Evolutionary conservation across 2,113 vertebrate species (phyloP), one percentile per base, ranked within the genome.

Genomic region (Cairina moschata): DNA sequence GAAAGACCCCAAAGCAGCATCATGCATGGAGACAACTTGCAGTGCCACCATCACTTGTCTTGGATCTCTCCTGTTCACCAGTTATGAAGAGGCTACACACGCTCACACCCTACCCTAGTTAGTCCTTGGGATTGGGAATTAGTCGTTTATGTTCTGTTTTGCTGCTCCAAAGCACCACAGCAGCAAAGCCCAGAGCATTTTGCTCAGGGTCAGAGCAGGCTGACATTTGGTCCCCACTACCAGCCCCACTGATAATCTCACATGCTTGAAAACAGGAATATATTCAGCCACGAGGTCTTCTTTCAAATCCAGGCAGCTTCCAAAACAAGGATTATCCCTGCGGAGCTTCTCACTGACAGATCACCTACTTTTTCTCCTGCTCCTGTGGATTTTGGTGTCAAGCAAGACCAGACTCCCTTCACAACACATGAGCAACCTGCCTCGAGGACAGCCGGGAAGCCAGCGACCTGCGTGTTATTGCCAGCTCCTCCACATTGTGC

Each of bases 21-120:
- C 32, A 32, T n/a, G 11, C 0, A 1, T 17, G 29, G 46, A 29
- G 32, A 14, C 36, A 52, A 17, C 40, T 2, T 12, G 9, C 8
- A 42, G 23, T 59, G 46, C 25, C 34, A 22, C 29, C 40, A 29
- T 17, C 60, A 13, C 71, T 84, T 29, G 38, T 23, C 48, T 74
- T 65, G 84, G 36, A 2, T 26, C 21, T 34, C 62, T 67, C 59
- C 46, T 9, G 17, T 21, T n/a, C n/a, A 23, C 17, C 18, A 28
- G 16, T 8, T 21, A 59, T 16, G 38, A 34, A 34, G 8, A 25
- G 28, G 50, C 38, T 36, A 6, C 14, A 1, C 5, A 9, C 18
- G 12, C 31, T 34, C 48, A 15, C 12, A 28, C 17, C 40, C 71
- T 32, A 16, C 5, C 38, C 59, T 11, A 38, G 17, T 6, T 34